phyloP scores from a whole-genome alignment of 2,888 invertebrate species.

The Dioctria linearis region DNA sequence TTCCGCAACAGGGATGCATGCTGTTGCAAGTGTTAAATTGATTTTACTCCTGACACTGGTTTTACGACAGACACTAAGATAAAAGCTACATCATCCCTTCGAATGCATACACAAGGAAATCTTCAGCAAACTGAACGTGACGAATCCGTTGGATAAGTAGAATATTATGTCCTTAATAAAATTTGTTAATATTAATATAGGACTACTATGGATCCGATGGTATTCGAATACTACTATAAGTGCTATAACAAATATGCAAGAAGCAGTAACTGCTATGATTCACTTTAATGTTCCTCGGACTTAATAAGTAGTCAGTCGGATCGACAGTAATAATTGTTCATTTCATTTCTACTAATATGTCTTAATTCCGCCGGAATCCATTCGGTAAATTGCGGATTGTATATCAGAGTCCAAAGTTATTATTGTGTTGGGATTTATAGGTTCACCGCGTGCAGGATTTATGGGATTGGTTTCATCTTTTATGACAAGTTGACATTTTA shows the following conservation, averaged over 20 bases:
- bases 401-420: background rate
- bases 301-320: too few species aligned
- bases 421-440: slow-evolving; percentile 17
- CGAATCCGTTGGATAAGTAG: slow-evolving; percentile 16
- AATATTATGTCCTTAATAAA: slow-evolving; percentile 29
- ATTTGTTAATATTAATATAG: slow-evolving; percentile 41
- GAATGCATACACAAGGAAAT: background rate
- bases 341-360: slow-evolving; percentile 40
- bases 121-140: slow-evolving; percentile 26
- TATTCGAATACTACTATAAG: background rate
- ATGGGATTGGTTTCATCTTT: background rate
- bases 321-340: slow-evolving; percentile 17
- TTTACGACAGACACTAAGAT: slow-evolving; percentile 32
- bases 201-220: slow-evolving; percentile 11
- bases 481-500: slow-evolving; percentile 2
- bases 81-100: slow-evolving; percentile 20
- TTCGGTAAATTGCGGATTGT: slow-evolving; percentile 5
- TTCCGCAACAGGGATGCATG: slow-evolving; percentile 7
- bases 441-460: slow-evolving; percentile 24
- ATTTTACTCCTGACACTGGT: slow-evolving; percentile 45
- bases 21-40: slow-evolving; percentile 49
- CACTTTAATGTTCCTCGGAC: slow-evolving; percentile 13
- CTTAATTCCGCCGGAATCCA: slow-evolving; percentile 36
- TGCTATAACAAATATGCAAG: too few species aligned
- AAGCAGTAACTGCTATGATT: background rate